Evolutionary conservation across 1,140 invertebrate genomes (phyloP).

Genomic region (Heliconius eleuchia): DNA sequence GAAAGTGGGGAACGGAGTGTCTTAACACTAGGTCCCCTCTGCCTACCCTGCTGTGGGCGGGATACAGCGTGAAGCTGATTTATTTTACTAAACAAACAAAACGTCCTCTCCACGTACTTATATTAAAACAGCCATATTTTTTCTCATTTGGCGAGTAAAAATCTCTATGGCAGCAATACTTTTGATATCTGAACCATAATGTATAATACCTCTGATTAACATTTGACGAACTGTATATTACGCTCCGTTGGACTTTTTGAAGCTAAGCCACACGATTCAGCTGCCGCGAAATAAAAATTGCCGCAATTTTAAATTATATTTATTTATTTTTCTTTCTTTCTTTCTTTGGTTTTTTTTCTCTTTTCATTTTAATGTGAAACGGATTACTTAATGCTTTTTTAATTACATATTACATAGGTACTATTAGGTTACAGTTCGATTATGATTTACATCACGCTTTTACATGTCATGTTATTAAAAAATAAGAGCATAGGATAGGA

Average conservation of each 20-base stretch:
- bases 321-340: constrained; percentile 42
- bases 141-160: constrained; percentile 49
- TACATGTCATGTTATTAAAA: not conserved
- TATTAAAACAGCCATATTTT: constrained; percentile 24
- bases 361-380: constrained; percentile 14
- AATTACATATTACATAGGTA: not conserved
- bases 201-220: constrained; percentile 76
- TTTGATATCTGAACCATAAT: constrained; percentile 77
- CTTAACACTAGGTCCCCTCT: no score
- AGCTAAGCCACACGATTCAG: constrained; percentile 44
- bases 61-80: no score
- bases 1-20: no score
- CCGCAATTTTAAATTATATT: constrained; percentile 52
- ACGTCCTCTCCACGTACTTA: constrained; percentile 12
- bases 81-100: not conserved
- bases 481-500: no score
- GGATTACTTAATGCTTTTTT: not conserved
- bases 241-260: constrained; percentile 72
- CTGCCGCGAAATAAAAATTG: constrained; percentile 53
- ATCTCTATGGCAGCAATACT: constrained; percentile 46
- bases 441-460: not conserved
- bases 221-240: constrained; percentile 73
- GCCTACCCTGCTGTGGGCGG: no score
- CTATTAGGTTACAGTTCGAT: not conserved
- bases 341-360: constrained; percentile 16